Evolutionary conservation across 2,113 vertebrate species (phyloP).

Genomic region (Echinops telfairi): DNA sequence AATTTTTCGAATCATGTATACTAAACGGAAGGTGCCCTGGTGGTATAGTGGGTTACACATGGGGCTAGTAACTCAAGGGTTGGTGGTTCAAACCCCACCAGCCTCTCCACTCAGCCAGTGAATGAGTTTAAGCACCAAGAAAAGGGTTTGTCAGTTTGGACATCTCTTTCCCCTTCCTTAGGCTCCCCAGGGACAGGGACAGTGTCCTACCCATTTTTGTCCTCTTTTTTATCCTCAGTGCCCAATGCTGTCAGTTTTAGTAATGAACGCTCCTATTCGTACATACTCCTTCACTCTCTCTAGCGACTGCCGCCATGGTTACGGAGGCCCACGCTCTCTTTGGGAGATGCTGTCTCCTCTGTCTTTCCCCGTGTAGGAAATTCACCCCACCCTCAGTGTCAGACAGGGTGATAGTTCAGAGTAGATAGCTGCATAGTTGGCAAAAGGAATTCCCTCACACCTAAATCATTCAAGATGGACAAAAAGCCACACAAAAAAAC

Average conservation of each 20-base stretch:
- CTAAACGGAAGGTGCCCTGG: not conserved
- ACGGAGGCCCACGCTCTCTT: not conserved
- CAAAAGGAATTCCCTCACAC: not conserved
- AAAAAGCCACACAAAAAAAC: too few species aligned
- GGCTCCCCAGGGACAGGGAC: not conserved
- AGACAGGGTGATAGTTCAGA: not conserved
- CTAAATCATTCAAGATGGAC: not conserved
- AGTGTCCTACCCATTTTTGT: not conserved
- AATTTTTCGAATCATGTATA: not conserved
- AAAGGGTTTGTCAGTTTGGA: not conserved
- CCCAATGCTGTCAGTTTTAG: not conserved
- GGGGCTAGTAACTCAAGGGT: too few species aligned
- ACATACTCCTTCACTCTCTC: not conserved
- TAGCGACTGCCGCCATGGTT: not conserved
- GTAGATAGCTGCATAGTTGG: not conserved
- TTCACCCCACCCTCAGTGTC: not conserved
- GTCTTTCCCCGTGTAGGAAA: not conserved
- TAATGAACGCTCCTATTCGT: too few species aligned
- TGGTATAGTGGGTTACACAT: too few species aligned
- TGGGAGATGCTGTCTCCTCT: not conserved
- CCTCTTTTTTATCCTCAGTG: not conserved
- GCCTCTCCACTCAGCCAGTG: too few species aligned
- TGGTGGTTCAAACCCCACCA: too few species aligned
- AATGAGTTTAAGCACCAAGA: not conserved
- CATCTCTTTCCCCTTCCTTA: fast-evolving